Evolutionary conservation across 2,113 vertebrate genomes (phyloP).

Genomic region (Myrmecobius fasciatus): DNA sequence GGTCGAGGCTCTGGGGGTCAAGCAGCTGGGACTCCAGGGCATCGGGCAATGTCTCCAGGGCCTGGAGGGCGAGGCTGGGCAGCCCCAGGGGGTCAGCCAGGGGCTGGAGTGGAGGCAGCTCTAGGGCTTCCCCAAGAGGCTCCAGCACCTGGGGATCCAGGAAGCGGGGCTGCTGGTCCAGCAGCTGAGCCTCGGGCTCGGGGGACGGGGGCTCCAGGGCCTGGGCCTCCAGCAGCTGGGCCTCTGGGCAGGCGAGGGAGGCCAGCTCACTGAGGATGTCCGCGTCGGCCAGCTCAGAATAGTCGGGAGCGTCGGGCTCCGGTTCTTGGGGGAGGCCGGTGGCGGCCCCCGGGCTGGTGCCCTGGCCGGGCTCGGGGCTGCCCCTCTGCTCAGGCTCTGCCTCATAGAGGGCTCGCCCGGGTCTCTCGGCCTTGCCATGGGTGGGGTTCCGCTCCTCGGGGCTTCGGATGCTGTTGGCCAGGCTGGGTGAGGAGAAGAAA

Average conservation of each 20-base stretch:
- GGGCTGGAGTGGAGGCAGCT: slow-evolving; percentile 83
- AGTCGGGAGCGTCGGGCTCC: slow-evolving; percentile 81
- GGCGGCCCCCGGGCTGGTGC: slow-evolving; percentile 80
- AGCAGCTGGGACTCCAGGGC: slow-evolving; percentile 82
- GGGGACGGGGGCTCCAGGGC: slow-evolving; percentile 82
- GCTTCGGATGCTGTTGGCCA: slow-evolving; percentile 94
- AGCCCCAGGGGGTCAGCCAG: slow-evolving; percentile 83
- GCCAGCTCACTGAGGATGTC: slow-evolving; percentile 88
- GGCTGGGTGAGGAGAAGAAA: slow-evolving; percentile 89
- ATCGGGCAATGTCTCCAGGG: slow-evolving; percentile 80
- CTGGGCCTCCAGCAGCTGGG: slow-evolving; percentile 85
- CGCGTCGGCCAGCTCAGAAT: slow-evolving; percentile 85
- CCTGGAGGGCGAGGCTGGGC: slow-evolving; percentile 78
- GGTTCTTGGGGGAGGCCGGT: slow-evolving; percentile 76
- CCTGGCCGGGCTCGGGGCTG: slow-evolving; percentile 85
- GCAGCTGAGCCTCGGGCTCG: slow-evolving; percentile 82
- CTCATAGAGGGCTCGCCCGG: slow-evolving; percentile 71
- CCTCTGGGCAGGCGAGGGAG: slow-evolving; percentile 84
- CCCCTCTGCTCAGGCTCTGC: slow-evolving; percentile 77
- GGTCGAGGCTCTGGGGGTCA: slow-evolving; percentile 83
- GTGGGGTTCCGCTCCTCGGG: slow-evolving; percentile 87
- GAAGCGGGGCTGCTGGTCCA: slow-evolving; percentile 81
- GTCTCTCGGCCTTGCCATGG: slow-evolving; percentile 77
- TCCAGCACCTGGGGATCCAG: slow-evolving; percentile 85
- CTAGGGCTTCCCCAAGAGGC: slow-evolving; percentile 84